Conservation (phyloP, 2,797 vertebrate species). For the Parambassis ranga region DNA sequence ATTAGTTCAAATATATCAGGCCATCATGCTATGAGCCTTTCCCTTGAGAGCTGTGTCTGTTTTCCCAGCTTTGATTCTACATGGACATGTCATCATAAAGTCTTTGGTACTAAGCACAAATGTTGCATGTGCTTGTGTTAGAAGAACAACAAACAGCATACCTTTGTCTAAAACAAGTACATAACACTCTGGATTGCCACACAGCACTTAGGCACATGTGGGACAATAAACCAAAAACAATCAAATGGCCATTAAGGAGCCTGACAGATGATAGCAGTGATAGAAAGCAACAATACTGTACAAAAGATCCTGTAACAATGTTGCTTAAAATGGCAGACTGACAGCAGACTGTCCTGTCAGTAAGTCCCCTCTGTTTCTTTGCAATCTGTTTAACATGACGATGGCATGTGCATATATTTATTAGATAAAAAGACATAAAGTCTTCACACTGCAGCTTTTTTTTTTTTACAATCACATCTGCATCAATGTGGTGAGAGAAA, state of each 20-base stretch:
- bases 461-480: slow-evolving; percentile 11
- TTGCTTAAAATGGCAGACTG: neutral
- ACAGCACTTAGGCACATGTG: neutral
- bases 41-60: neutral
- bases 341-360: neutral
- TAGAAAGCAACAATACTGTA: neutral
- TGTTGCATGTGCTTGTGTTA: neutral
- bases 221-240: slow-evolving; percentile 3
- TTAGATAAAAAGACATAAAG: neutral
- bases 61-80: neutral
- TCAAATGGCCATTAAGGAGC: neutral
- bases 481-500: slow-evolving; percentile 42
- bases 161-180: neutral
- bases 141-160: neutral
- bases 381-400: too few species aligned
- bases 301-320: neutral
- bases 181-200: neutral
- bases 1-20: slow-evolving; percentile 8
- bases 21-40: neutral
- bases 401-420: too few species aligned
- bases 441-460: neutral
- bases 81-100: neutral
- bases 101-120: neutral
- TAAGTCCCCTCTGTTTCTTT: too few species aligned
- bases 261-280: too few species aligned